Evolutionary conservation across 2,888 invertebrate genomes (phyloP).

Genomic region (Chaitophorus viminalis): DNA sequence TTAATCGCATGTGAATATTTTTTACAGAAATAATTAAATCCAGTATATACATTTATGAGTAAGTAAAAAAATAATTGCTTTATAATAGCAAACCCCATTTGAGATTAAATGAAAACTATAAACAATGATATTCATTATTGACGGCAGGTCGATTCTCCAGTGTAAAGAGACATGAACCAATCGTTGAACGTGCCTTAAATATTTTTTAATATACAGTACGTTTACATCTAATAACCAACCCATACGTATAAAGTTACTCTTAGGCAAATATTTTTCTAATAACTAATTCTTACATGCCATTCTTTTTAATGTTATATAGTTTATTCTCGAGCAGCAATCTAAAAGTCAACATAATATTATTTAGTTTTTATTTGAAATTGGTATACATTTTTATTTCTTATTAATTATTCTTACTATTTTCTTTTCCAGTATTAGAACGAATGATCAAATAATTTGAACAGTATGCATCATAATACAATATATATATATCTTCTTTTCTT

Average conservation of each 20-base stretch:
- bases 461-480: not conserved
- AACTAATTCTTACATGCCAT: not conserved
- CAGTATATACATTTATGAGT: not conserved
- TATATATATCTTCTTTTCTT: not conserved
- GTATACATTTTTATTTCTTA: not conserved
- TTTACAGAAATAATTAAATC: conserved; percentile 6
- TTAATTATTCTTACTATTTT: not conserved
- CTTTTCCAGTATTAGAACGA: not conserved
- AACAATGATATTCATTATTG: not conserved
- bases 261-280: not conserved
- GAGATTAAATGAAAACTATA: not conserved
- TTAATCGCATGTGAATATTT: not conserved
- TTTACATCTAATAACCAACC: not conserved
- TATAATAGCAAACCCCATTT: conserved; percentile 17
- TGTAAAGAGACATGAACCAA: not conserved
- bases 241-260: not conserved
- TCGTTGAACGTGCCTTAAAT: not conserved
- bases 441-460: not conserved
- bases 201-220: not conserved
- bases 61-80: conserved; percentile 18
- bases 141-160: not conserved
- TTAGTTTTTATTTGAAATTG: not conserved
- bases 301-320: not conserved
- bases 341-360: not conserved
- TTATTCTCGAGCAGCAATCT: not conserved